phyloP scores from a whole-genome alignment of 2,113 vertebrate genomes.

The Collichthys lucidus region DNA sequence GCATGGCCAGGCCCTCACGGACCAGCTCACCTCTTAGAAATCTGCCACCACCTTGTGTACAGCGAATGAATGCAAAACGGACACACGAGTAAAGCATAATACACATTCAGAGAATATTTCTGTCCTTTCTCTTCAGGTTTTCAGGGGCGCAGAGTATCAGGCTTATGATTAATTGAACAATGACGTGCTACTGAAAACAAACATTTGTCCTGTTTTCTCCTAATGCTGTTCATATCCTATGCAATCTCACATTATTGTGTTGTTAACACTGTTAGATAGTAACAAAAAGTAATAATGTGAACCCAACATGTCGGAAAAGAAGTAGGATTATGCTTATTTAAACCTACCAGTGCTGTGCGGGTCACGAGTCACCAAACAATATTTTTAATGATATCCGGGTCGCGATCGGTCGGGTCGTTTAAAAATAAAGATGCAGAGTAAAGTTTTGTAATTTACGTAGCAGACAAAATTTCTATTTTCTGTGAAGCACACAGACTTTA shows the following conservation, averaged over 20 bases:
- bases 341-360: too few species aligned
- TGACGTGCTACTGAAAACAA: neutral
- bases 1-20: neutral
- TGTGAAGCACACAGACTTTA: too few species aligned
- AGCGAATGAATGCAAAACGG: neutral
- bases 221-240: neutral
- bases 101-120: neutral
- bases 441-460: too few species aligned
- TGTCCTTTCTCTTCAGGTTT: neutral
- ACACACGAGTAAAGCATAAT: neutral
- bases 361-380: too few species aligned
- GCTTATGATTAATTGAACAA: neutral
- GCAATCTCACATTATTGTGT: neutral
- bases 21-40: neutral
- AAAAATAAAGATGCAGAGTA: too few species aligned
- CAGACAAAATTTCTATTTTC: too few species aligned
- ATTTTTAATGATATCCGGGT: too few species aligned
- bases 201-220: too few species aligned
- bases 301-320: too few species aligned
- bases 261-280: neutral
- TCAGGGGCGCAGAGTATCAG: neutral
- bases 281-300: too few species aligned
- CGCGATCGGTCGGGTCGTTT: too few species aligned
- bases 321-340: too few species aligned
- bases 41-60: slow-evolving; percentile 3